Evolutionary conservation across 1,140 invertebrate species (phyloP), one percentile per base, ranked within the genome.

Genomic region (Cotesia typhae): DNA sequence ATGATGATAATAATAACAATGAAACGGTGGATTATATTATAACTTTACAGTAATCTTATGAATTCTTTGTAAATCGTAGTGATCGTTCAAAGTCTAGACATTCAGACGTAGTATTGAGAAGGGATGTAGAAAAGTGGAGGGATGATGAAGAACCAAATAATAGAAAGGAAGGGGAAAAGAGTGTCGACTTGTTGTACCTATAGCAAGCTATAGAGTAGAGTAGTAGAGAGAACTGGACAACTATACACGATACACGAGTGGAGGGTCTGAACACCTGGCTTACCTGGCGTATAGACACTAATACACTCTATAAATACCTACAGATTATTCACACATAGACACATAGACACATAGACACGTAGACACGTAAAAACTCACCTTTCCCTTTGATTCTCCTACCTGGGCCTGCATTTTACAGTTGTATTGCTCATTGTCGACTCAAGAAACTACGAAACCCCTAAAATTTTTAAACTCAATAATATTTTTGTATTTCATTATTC

Each of bases 331-430:
- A 52, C n/a, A 47, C 14, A 70, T 2, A 12, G 12, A 38, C 14
- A 70, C 4, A 70, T 7, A 70, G 55, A 28, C 3, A 38, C 10
- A 6, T 14, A 37, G 4, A 38, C n/a, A 69, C 3, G 41, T 20
- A 36, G 10, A 60, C 35, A 60, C 68, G 6, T 60, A 66, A 64
- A 65, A 20, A 71, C 64, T 73, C 76, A 76, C 83, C 83, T 85
- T 85, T 85, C 81, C 81, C 81, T 81, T 82, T 74, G 60, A 51
- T 57, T 76, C 67, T 73, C 70, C 78, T 60, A 77, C 77, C 76
- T 70, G 75, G 41, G 70, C 72, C 71, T 69, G 75, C 64, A 77
- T 82, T 81, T 79, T 80, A 78, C 73, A 75, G 61, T 47, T 47
- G 41, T 47, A 47, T 47, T 47, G 65, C 41, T 64, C 67, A 68